Conservation (phyloP, 2,113 vertebrate species). For the Regulus satrapa region DNA sequence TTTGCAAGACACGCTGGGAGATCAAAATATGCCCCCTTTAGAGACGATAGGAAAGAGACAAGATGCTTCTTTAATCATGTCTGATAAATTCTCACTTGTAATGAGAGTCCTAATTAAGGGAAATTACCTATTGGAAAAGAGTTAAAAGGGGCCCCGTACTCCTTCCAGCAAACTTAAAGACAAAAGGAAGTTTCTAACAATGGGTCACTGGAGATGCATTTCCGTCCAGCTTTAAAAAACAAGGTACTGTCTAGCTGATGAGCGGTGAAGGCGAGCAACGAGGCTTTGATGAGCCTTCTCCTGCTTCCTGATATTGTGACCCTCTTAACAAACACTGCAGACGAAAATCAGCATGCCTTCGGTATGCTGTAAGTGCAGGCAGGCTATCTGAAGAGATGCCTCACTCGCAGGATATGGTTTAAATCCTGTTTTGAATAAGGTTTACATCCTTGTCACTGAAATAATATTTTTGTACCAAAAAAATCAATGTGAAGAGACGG, state of each 20-base stretch:
- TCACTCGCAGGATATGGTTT: constrained; percentile 91
- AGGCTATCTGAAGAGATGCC: constrained; percentile 79
- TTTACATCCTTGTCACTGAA: constrained; percentile 93
- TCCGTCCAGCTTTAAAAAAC: constrained; percentile 89
- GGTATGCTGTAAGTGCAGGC: constrained; percentile 71
- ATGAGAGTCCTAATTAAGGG: constrained; percentile 77
- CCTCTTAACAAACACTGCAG: constrained; percentile 83
- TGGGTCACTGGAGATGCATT: constrained; percentile 99
- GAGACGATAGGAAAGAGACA: constrained; percentile 68
- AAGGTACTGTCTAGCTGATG: constrained; percentile 85
- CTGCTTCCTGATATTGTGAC: constrained; percentile 99
- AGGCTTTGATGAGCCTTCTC: constrained; percentile 97
- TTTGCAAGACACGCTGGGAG: constrained; percentile 53
- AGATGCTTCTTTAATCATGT: constrained; percentile 75
- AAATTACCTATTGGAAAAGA: constrained; percentile 84
- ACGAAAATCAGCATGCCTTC: constrained; percentile 80
- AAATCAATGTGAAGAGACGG: constrained; percentile 73
- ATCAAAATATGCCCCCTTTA: constrained; percentile 65
- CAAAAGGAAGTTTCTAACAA: constrained; percentile 96
- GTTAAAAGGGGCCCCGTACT: constrained; percentile 75
- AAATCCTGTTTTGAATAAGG: constrained; percentile 99
- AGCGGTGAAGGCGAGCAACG: constrained; percentile 76
- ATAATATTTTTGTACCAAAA: constrained; percentile 93
- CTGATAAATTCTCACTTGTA: constrained; percentile 74
- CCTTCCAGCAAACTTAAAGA: constrained; percentile 81